These are phyloP conservation scores for Drosophila ercepeae DNA, from an alignment of 1,140 invertebrate species.

Conservation along the genomic window DNA sequence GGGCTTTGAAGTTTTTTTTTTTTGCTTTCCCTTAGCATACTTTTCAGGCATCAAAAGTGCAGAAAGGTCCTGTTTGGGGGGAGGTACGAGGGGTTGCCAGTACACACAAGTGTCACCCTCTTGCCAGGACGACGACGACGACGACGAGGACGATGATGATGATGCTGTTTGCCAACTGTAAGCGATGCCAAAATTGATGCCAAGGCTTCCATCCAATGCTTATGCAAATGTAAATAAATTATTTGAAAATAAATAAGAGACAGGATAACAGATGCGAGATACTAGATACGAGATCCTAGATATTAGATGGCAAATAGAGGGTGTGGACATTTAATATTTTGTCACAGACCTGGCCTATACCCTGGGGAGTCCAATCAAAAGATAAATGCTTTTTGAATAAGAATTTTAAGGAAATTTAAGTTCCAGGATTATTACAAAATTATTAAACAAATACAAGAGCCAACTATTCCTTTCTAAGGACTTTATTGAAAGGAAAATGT, in stretches of 20 bases:
- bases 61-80: conserved; percentile 4
- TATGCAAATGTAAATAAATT: conserved; percentile 62
- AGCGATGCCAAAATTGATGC: conserved; percentile 72
- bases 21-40: conserved; percentile 46
- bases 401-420: conserved; percentile 20
- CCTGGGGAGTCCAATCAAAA: conserved; percentile 14
- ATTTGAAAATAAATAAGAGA: conserved; percentile 14
- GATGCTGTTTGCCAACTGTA: conserved; percentile 60
- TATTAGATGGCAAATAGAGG: neutral
- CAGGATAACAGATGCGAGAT: neutral
- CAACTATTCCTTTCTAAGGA: no score
- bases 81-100: no score
- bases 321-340: neutral
- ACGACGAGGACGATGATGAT: conserved; percentile 25
- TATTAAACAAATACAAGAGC: no score
- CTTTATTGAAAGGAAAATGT: no score
- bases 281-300: neutral
- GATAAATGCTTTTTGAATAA: conserved; percentile 10
- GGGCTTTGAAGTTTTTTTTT: conserved; percentile 67
- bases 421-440: no score
- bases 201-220: conserved; percentile 66
- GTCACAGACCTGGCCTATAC: neutral
- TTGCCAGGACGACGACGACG: conserved; percentile 15
- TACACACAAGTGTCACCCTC: conserved; percentile 18
- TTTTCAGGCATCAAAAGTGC: conserved; percentile 51